Evolutionary conservation across 2,113 vertebrate species (phyloP).

Genomic region (Dipodomys ordii): DNA sequence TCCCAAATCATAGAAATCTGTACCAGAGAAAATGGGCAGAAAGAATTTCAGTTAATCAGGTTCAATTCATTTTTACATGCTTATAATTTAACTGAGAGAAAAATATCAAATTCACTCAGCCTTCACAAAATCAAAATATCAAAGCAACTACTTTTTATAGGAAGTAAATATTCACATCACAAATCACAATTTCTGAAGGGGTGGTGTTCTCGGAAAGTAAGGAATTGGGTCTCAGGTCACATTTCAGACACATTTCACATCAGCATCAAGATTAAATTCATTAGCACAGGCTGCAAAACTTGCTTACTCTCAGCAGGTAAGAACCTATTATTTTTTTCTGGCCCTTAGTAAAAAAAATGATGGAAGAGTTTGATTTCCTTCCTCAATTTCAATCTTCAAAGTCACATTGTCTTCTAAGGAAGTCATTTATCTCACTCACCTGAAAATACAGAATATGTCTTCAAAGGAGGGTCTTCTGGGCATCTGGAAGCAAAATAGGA

Average conservation of each 20-base stretch:
- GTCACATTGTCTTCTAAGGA: neutral
- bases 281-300: neutral
- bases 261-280: constrained; percentile 1
- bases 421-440: constrained; percentile 52
- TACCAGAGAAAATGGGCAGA: neutral
- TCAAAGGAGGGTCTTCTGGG: neutral
- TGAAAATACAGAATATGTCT: neutral
- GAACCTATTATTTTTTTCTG: neutral
- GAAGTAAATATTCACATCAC: neutral
- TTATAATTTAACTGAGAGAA: neutral
- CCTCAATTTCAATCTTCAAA: constrained; percentile 32
- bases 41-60: neutral
- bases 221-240: neutral
- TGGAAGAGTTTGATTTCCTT: constrained; percentile 28
- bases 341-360: neutral
- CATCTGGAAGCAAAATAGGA: neutral
- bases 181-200: constrained; percentile 28
- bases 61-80: neutral
- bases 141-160: neutral
- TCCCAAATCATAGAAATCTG: constrained; percentile 10
- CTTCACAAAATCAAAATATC: constrained; percentile 10
- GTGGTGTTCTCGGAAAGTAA: neutral
- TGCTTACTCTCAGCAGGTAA: constrained; percentile 11
- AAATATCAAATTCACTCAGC: neutral
- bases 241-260: neutral